Percentiles rank a stretch among this genome's conserved stretches.
These are phyloP conservation scores for Panulirus ornatus DNA, from an alignment of 1,140 invertebrate species.

Conservation along the genomic window DNA sequence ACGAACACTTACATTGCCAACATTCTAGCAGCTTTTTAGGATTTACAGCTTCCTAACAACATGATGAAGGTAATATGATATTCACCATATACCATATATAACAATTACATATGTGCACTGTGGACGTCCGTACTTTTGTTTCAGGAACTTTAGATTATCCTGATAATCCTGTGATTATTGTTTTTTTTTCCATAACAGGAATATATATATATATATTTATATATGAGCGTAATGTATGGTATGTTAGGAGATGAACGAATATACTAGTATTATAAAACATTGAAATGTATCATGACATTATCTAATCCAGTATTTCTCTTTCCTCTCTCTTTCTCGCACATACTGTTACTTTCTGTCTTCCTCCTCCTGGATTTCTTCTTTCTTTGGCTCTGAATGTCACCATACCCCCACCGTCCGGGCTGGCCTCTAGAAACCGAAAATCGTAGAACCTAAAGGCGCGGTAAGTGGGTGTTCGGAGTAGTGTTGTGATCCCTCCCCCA, in stretches of 20 bases:
- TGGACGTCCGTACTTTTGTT: not conserved
- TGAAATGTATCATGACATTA: not conserved
- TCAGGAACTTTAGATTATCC: not conserved
- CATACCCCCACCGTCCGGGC: too few species aligned
- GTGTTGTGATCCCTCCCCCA: not conserved
- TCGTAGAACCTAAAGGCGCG: constrained; percentile 47
- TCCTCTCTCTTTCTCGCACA: constrained; percentile 14
- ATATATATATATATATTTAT: too few species aligned
- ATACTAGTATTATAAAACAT: not conserved
- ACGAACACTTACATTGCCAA: constrained; percentile 15
- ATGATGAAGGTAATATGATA: too few species aligned
- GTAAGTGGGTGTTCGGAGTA: constrained; percentile 1
- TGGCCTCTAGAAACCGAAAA: constrained; percentile 57
- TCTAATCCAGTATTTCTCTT: constrained; percentile 48
- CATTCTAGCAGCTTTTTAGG: not conserved
- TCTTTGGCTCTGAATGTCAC: too few species aligned
- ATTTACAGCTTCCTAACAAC: not conserved
- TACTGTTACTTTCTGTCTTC: not conserved
- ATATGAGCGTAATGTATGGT: not conserved
- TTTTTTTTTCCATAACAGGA: constrained; percentile 33
- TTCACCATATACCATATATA: too few species aligned
- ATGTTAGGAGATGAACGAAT: not conserved
- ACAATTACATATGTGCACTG: not conserved
- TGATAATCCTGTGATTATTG: not conserved
- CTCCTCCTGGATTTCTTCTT: not conserved